These are phyloP conservation scores for Odocoileus hemionus DNA, from an alignment of 2,113 vertebrate species.

Conservation along the genomic window DNA sequence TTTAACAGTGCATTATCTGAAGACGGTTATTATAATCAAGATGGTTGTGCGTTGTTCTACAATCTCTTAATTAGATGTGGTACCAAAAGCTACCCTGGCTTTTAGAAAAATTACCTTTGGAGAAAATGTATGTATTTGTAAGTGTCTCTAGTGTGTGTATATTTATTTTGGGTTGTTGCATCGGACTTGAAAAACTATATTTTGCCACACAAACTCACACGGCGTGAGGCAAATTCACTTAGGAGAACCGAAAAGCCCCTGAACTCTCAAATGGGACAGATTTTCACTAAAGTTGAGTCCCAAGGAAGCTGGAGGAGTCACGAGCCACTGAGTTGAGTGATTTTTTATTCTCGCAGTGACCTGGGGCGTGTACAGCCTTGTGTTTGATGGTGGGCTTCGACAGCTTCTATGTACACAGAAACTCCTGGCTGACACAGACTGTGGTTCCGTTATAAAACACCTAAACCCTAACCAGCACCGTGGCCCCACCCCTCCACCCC, in stretches of 20 bases:
- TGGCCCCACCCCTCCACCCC: accelerated
- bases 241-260: background rate
- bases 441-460: accelerated
- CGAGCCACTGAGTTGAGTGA: accelerated
- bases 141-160: background rate
- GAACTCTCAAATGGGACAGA: background rate
- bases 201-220: background rate
- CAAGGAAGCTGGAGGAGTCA: accelerated
- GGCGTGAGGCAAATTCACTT: background rate
- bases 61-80: conserved; percentile 61
- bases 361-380: accelerated
- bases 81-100: conserved; percentile 36
- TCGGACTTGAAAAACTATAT: background rate
- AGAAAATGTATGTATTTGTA: background rate
- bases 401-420: accelerated
- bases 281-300: accelerated
- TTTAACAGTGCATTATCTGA: conserved; percentile 53
- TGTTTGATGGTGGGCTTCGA: accelerated
- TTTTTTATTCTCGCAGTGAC: accelerated
- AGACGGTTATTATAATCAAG: conserved; percentile 72
- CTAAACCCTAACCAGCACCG: accelerated
- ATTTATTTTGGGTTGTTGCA: conserved; percentile 50
- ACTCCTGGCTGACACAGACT: accelerated
- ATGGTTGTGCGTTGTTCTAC: conserved; percentile 42
- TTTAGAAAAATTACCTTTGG: conserved; percentile 8